These are phyloP conservation scores for Latrodectus hesperus DNA, from an alignment of 2,888 invertebrate genomes.

Conservation along the genomic window DNA sequence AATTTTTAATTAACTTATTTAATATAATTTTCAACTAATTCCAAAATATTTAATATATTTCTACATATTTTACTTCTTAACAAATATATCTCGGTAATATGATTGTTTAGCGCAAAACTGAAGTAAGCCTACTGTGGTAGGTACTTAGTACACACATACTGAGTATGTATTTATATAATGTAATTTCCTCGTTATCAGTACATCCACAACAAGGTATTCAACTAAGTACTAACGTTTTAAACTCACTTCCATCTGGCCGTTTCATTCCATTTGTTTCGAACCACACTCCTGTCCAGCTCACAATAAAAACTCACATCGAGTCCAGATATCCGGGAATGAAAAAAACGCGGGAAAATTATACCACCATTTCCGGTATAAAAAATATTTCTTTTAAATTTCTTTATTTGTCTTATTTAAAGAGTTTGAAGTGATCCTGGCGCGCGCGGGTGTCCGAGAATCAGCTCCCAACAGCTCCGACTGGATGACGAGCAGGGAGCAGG, in stretches of 20 bases:
- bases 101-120: too few species aligned
- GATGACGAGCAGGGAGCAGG: slow-evolving; percentile 21
- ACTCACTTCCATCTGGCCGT: slow-evolving; percentile 25
- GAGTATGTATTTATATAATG: background rate
- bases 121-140: slow-evolving; percentile 30
- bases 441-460: slow-evolving; percentile 10
- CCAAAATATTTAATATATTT: too few species aligned
- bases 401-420: background rate
- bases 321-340: background rate
- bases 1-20: too few species aligned
- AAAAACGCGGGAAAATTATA: background rate
- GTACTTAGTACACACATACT: slow-evolving; percentile 25
- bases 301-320: background rate
- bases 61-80: too few species aligned
- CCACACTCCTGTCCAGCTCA: background rate
- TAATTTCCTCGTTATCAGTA: too few species aligned
- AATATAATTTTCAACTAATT: too few species aligned
- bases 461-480: slow-evolving; percentile 33
- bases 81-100: too few species aligned
- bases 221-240: background rate
- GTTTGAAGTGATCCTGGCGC: slow-evolving; percentile 13
- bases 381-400: background rate
- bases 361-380: background rate
- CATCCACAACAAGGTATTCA: too few species aligned
- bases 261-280: slow-evolving; percentile 7